Evolutionary conservation across 2,113 vertebrate species (phyloP), one percentile per base, ranked within the genome.

Genomic region (Hemichromis elongatus): DNA sequence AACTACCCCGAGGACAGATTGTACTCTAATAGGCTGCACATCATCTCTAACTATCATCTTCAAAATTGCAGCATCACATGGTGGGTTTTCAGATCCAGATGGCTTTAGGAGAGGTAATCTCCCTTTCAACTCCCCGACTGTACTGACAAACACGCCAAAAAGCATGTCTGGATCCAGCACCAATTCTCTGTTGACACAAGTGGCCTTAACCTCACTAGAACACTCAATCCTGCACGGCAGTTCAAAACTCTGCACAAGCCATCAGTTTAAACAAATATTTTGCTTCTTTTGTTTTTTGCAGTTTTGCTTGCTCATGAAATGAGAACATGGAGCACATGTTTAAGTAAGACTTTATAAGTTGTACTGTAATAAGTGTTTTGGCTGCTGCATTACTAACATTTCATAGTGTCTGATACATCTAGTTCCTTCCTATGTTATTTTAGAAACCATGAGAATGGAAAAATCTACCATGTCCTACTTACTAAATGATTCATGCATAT

Each of bases 41-140:
- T 6, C 24, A 79, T 79, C 14, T 83, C 30, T 14, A 30, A 35
- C 57, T 42, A 45, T 61, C 30, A 79, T 55, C 82, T 83, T 87
- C 56, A 63, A 7, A 59, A 52, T 26, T 84, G 80, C 50, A 78
- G 57, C 35, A 73, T 88, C 63, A 83, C 50, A 47, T 45, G 26
- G 26, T 33, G 78, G 55, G 42, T 21, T 81, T 77, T 81, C 28
- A 26, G n/a, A 91, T 50, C 87, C 94, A 94, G 93, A 92, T 89
- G 91, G 92, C 73, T 90, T 77, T 5, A 81, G 52, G 53, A 88
- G 42, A 68, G 14, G 2, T 91, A 95, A 92, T 94, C 89, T 83
- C 82, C 30, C 26, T 35, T 81, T 87, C 81, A 81, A 19, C 83
- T 81, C 55, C 30, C 59, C 7, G 12, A 78, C 63, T 82, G 45